Evolutionary conservation across 1,140 invertebrate species (phyloP), one percentile per base, ranked within the genome.

Genomic region (Bombus superbus): DNA sequence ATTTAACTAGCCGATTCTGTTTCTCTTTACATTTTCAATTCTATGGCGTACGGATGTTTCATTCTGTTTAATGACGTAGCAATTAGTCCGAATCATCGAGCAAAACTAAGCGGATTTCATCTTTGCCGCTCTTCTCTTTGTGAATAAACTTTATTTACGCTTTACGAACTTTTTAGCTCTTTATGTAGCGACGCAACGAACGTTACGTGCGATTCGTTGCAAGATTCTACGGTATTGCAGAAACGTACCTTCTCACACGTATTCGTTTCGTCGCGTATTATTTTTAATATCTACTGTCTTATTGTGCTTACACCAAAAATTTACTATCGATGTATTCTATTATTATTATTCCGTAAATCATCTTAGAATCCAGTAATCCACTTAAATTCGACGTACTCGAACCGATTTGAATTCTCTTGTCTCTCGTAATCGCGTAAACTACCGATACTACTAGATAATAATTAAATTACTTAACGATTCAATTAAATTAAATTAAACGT

Each of bases 101-200:
- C n/a, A 47, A n/a, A 79, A 22, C n/a, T 79, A 79, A 79, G n/a
- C 62, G 40, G 76, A 79, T 79, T 79, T 13, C 42, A 9, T 44
- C 44, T 78, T 32, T 3, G 1, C 38, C 11, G n/a, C 8, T 25
- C 18, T 22, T 3, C 15, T 8, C 18, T 32, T 18, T 18, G 13
- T 35, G 62, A 66, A 66, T 78, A 22, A 64, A 44, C 35, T 79
- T 35, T 66, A 42, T 79, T 28, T 2, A n/a, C 5, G 10, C 22
- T 25, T 44, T 22, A 35, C 53, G 3, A 42, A 28, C 40, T 9
- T 47, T 13, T 25, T 57, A 74, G 1, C n/a, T 22, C n/a, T 53
- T 74, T 74, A 8, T 22, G 8, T 22, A 18, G 18, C 28, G 40
- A 47, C 22, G 15, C 38, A 28, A 32, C 13, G 40, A 69, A 69